These are phyloP conservation scores for Holothuria glaberrima DNA, from an alignment of 35 echinoderm and acorn worm species.

Conservation along the genomic window DNA sequence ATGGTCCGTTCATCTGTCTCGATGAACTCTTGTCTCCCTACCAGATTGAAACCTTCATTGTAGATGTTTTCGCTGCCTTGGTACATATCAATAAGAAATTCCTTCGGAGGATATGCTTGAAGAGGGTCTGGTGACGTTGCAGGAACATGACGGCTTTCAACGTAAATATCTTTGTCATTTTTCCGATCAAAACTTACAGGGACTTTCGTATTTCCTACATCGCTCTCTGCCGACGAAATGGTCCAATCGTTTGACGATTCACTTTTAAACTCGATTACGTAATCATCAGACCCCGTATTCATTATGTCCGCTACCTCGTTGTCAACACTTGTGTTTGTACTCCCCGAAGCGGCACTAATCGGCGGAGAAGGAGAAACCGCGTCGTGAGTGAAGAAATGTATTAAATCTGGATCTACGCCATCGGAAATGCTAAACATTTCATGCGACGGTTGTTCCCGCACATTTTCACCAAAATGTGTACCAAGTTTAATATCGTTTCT, in stretches of 20 bases:
- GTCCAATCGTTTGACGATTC: constrained; percentile 39
- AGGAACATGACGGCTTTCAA: background rate
- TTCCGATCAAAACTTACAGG: background rate
- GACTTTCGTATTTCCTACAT: background rate
- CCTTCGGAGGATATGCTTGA: background rate
- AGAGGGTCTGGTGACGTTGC: background rate
- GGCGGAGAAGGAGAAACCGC: background rate
- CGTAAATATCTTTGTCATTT: background rate
- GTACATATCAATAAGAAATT: background rate
- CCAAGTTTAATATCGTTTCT: too few species aligned
- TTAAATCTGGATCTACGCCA: constrained; percentile 25
- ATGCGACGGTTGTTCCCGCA: too few species aligned
- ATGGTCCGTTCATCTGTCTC: too few species aligned
- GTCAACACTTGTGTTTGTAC: constrained; percentile 5
- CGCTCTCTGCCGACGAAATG: constrained; percentile 15
- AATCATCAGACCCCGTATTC: constrained; percentile 18
- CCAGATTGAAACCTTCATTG: too few species aligned
- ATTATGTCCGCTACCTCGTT: constrained; percentile 37
- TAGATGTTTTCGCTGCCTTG: background rate
- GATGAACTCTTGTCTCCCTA: too few species aligned
- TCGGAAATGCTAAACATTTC: background rate
- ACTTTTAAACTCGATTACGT: constrained; percentile 47
- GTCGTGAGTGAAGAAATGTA: constrained; percentile 31
- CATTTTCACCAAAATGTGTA: too few species aligned
- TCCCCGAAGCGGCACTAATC: background rate